These are phyloP conservation scores for Gasteruption jaculator DNA, from an alignment of 2,888 invertebrate genomes.

Conservation along the genomic window DNA sequence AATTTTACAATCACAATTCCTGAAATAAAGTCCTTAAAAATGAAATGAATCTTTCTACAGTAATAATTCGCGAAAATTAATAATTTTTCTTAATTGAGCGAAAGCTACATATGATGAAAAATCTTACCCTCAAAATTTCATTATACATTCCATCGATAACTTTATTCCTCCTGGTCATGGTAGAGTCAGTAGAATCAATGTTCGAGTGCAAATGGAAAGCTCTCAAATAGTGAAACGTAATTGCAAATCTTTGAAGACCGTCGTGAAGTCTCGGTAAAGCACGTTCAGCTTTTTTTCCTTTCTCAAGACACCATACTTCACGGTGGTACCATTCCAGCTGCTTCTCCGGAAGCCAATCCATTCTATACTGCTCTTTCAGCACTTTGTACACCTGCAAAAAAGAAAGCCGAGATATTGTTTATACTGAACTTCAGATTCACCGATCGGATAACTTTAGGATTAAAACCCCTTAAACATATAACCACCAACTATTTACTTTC, in stretches of 20 bases:
- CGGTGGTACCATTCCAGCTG: slow-evolving; percentile 48
- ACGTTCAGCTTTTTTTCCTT: slow-evolving; percentile 55
- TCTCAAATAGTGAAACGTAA: slow-evolving; percentile 52
- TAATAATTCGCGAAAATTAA: slow-evolving; percentile 6
- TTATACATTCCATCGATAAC: slow-evolving; percentile 48
- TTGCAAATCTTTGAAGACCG: slow-evolving; percentile 53
- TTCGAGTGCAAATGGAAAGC: slow-evolving; percentile 45
- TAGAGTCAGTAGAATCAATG: slow-evolving; percentile 52
- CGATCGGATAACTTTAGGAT: slow-evolving; percentile 13
- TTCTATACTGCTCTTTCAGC: slow-evolving; percentile 45
- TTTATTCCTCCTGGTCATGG: slow-evolving; percentile 51
- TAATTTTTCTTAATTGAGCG: neutral
- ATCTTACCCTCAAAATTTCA: slow-evolving; percentile 43
- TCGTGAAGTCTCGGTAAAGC: slow-evolving; percentile 60
- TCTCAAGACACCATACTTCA: slow-evolving; percentile 48
- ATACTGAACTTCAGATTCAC: too few relatives aligned
- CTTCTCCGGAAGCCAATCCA: slow-evolving; percentile 51
- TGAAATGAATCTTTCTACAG: slow-evolving; percentile 2
- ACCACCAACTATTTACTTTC: neutral
- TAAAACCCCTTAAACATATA: neutral
- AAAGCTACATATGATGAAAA: neutral
- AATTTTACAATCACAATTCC: too few relatives aligned
- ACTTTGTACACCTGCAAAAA: slow-evolving; percentile 44
- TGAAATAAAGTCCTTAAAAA: neutral
- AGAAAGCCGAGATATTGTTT: slow-evolving; percentile 28